phyloP scores from a whole-genome alignment of 1,140 invertebrate species.

The Trichoplusia ni region DNA sequence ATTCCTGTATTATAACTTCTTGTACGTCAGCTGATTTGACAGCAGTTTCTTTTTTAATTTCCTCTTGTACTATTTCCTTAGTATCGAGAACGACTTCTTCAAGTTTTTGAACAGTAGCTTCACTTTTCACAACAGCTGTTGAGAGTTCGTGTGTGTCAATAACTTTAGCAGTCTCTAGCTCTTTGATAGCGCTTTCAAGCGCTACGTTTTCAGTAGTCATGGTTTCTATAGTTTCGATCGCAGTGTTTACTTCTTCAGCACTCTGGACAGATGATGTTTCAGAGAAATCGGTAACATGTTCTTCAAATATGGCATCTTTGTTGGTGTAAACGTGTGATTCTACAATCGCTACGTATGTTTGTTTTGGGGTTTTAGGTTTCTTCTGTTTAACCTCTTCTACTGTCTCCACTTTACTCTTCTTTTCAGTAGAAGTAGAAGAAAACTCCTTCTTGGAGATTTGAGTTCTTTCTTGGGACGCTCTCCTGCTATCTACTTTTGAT shows the following conservation, averaged over 20 bases:
- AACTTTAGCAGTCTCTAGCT: slow-evolving; percentile 22
- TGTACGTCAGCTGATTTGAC: slow-evolving; percentile 22
- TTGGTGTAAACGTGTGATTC: slow-evolving; percentile 73
- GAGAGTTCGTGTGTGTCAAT: slow-evolving; percentile 7
- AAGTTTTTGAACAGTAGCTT: slow-evolving; percentile 19
- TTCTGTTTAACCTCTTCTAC: slow-evolving; percentile 32
- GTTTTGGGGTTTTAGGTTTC: slow-evolving; percentile 42
- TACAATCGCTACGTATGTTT: slow-evolving; percentile 67
- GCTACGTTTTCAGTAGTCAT: slow-evolving; percentile 37
- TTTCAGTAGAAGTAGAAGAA: slow-evolving; percentile 12
- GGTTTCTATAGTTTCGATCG: slow-evolving; percentile 35
- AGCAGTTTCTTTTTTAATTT: background rate
- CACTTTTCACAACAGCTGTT: slow-evolving; percentile 1
- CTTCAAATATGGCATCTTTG: slow-evolving; percentile 61
- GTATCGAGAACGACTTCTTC: slow-evolving; percentile 26
- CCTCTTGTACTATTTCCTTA: slow-evolving; percentile 41
- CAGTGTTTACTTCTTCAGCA: slow-evolving; percentile 38
- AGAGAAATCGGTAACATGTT: slow-evolving; percentile 40
- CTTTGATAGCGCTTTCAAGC: slow-evolving; percentile 23
- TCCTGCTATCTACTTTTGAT: slow-evolving; percentile 46
- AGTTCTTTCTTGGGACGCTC: slow-evolving; percentile 35
- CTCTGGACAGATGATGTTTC: slow-evolving; percentile 42
- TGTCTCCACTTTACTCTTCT: slow-evolving; percentile 28
- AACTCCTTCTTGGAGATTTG: slow-evolving; percentile 32
- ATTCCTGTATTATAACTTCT: slow-evolving; percentile 46